Percentiles rank a stretch among this genome's conserved stretches.
Conservation (phyloP, 2,797 vertebrate genomes). For the Clangula hyemalis region DNA sequence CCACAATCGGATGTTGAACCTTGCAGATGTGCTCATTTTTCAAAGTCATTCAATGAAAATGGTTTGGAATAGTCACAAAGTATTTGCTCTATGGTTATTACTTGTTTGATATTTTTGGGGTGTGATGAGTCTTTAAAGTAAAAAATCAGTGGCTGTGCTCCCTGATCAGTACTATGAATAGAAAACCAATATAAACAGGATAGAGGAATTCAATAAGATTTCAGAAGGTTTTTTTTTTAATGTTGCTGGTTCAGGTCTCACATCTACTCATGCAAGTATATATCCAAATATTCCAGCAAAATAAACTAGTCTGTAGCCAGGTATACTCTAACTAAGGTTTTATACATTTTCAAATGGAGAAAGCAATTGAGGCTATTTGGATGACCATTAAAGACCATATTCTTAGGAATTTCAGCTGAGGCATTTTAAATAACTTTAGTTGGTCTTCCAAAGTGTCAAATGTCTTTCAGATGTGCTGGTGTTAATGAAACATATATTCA, state of each 20-base stretch:
- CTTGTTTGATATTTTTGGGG: background rate
- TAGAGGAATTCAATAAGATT: background rate
- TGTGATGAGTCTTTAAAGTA: background rate
- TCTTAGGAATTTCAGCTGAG: constrained; percentile 12
- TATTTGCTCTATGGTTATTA: background rate
- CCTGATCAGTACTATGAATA: background rate
- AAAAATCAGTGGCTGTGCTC: background rate
- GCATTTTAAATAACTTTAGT: constrained; percentile 46
- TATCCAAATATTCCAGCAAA: constrained; percentile 3
- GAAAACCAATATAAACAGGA: background rate
- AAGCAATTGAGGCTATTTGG: background rate
- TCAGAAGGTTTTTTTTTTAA: background rate
- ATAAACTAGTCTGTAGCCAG: background rate
- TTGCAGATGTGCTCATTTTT: background rate
- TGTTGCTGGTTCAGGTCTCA: background rate
- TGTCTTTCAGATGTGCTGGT: constrained; percentile 72
- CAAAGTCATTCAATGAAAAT: background rate
- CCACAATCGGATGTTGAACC: background rate
- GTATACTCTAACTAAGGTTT: background rate
- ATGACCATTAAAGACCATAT: background rate
- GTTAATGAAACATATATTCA: constrained; percentile 69
- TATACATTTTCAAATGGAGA: background rate
- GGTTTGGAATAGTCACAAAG: background rate
- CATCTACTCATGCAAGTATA: background rate
- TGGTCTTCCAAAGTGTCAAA: constrained; percentile 59